Base-by-base conservation (phyloP, 2,888 invertebrate species). In the Auanema sp. region DNA sequence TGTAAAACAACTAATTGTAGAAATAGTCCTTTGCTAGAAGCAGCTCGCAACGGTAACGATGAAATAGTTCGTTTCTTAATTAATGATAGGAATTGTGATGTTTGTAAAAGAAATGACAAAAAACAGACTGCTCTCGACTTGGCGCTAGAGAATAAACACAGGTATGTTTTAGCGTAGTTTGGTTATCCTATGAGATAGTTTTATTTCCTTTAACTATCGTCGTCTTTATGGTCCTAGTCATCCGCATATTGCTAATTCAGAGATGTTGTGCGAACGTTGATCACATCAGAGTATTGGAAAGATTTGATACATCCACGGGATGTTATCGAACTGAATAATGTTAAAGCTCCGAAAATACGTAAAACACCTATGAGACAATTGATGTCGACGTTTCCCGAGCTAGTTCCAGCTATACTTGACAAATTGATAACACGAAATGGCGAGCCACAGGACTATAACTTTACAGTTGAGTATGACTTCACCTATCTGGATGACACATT, bases 401-500 rank as follows among this genome's bases (percentile, higher is more conserved):
- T 76, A 24, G 75, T 72, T 5, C 53, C 54, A 3, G 14, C 86
- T 85, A 73, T 77, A 58, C 65, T 75, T 60, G 71, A 75, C 57
- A 71, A 68, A 21, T 72, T 71, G 64, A 54, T 71, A 2, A 65
- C 50, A 71, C 72, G n/a, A 14, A 50, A 63, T 14, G 58, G 53
- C n/a, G 50, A 50, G 14, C n/a, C 14, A 12, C 14, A 43, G 12
- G 21, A 50, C 18, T 16, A 56, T 5, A 21, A 21, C 24, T 23
- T 25, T 69, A 71, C 78, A 25, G 81, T 86, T 43, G 84, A 83
- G 0, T 87, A 86, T 72, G 84, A 86, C 72, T 87, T 86, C 70
- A 86, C 87, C 71, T 85, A 85, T 56, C 75, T 87, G 54, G 87
- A 87, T 72, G 87, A 87, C 72, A 83, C 84, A 41, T 87, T 86